Conservation (phyloP, 2,888 invertebrate species). For the Euproctis similis region DNA sequence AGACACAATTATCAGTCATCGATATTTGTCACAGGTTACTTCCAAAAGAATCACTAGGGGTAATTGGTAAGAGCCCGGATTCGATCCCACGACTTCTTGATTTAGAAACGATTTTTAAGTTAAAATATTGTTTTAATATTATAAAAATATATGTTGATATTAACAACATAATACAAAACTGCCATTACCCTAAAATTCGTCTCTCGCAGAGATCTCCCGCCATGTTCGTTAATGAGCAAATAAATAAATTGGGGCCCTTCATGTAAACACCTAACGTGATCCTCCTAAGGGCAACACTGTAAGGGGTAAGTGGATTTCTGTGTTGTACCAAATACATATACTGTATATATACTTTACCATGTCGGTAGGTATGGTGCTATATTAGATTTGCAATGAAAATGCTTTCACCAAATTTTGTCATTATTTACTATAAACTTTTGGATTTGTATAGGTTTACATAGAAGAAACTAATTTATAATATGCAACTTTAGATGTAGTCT, state of each 20-base stretch:
- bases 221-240: slow-evolving; percentile 66
- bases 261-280: slow-evolving; percentile 61
- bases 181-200: slow-evolving; percentile 71
- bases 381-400: slow-evolving; percentile 34
- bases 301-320: slow-evolving; percentile 75
- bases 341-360: too few species aligned
- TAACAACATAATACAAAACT: slow-evolving; percentile 30
- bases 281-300: slow-evolving; percentile 58
- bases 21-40: too few species aligned
- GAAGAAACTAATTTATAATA: too few species aligned
- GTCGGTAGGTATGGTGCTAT: too few species aligned
- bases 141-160: slow-evolving; percentile 34
- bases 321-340: slow-evolving; percentile 48
- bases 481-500: too few species aligned
- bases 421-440: slow-evolving; percentile 17
- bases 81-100: too few species aligned
- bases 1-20: too few species aligned
- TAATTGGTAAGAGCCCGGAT: too few species aligned
- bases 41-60: too few species aligned
- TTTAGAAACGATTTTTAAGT: too few species aligned
- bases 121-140: too few species aligned
- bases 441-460: too few species aligned
- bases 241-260: slow-evolving; percentile 72
- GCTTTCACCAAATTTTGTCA: slow-evolving; percentile 16
- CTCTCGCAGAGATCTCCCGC: slow-evolving; percentile 61